phyloP scores from a whole-genome alignment of 2,888 invertebrate species.

The Xestia sexstrigata region DNA sequence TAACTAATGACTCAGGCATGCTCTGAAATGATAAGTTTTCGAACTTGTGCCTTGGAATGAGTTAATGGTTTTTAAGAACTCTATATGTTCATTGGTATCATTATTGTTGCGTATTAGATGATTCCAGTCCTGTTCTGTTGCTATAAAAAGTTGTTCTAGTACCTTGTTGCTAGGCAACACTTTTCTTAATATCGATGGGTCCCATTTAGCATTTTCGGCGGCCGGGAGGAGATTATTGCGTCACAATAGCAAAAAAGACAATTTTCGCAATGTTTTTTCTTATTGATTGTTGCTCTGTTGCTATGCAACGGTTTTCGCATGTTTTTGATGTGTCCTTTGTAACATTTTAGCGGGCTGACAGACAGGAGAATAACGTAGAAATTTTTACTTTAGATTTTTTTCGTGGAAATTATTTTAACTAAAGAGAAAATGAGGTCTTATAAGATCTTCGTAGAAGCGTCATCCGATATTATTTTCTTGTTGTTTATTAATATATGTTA shows the following conservation, averaged over 20 bases:
- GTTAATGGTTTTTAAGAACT: slow-evolving; percentile 34
- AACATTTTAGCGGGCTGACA: slow-evolving; percentile 2
- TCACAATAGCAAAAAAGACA: neutral
- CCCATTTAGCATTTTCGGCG: neutral
- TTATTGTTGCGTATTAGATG: slow-evolving; percentile 13
- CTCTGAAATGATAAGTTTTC: slow-evolving; percentile 33
- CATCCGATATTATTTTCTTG: neutral
- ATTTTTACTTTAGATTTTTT: neutral
- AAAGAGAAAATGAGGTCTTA: neutral
- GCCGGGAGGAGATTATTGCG: neutral
- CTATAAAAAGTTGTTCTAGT: too few relatives aligned
- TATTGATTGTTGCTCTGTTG: slow-evolving; percentile 2
- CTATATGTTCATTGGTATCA: slow-evolving; percentile 9
- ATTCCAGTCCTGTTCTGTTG: neutral
- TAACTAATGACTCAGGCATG: slow-evolving; percentile 50
- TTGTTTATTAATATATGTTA: neutral
- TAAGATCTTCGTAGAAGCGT: neutral
- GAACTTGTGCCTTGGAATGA: slow-evolving; percentile 38
- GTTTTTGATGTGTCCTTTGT: neutral
- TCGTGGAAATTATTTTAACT: neutral
- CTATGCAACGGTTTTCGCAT: slow-evolving; percentile 16
- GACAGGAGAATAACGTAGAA: neutral
- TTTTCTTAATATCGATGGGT: neutral
- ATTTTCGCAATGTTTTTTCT: neutral
- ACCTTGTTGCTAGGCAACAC: neutral